A percentile compares a stretch with the other conserved stretches of the same genome.
These are phyloP conservation scores for Sebastes oblongus DNA, from an alignment of 2,797 vertebrate genomes.

Conservation along the genomic window DNA sequence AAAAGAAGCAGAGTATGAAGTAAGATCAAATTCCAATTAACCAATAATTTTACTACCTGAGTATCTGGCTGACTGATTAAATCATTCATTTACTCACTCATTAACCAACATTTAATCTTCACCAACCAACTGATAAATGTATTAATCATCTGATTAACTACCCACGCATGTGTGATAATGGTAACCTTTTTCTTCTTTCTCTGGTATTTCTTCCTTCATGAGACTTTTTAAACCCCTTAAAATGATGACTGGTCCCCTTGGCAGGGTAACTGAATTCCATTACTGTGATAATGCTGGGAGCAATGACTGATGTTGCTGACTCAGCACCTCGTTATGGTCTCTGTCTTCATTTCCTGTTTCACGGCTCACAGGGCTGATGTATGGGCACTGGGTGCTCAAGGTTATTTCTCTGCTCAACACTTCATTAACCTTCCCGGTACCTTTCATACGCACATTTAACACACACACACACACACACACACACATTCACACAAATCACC, in stretches of 20 bases:
- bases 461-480: neutral
- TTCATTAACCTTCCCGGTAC: slow-evolving; percentile 77
- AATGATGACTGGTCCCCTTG: slow-evolving; percentile 61
- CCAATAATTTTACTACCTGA: neutral
- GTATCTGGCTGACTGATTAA: neutral
- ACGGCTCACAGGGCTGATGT: slow-evolving; percentile 75
- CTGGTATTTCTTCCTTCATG: slow-evolving; percentile 10
- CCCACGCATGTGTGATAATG: neutral
- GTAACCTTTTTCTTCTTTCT: neutral
- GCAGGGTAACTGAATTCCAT: slow-evolving; percentile 69
- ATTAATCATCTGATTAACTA: slow-evolving; percentile 10
- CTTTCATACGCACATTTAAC: slow-evolving; percentile 53
- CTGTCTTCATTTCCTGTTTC: slow-evolving; percentile 79
- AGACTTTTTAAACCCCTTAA: slow-evolving; percentile 40
- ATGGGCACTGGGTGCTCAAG: slow-evolving; percentile 74
- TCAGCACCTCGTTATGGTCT: slow-evolving; percentile 80
- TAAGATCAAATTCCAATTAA: neutral
- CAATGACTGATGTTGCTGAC: slow-evolving; percentile 79
- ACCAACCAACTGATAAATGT: neutral
- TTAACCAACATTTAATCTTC: neutral
- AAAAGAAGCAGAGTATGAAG: neutral
- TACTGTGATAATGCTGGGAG: slow-evolving; percentile 58
- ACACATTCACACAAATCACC: slow-evolving; percentile 12
- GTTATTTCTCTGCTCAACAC: slow-evolving; percentile 78
- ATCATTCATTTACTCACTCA: neutral